phyloP scores from a whole-genome alignment of 2,797 vertebrate species.

The Cynopterus sphinx region DNA sequence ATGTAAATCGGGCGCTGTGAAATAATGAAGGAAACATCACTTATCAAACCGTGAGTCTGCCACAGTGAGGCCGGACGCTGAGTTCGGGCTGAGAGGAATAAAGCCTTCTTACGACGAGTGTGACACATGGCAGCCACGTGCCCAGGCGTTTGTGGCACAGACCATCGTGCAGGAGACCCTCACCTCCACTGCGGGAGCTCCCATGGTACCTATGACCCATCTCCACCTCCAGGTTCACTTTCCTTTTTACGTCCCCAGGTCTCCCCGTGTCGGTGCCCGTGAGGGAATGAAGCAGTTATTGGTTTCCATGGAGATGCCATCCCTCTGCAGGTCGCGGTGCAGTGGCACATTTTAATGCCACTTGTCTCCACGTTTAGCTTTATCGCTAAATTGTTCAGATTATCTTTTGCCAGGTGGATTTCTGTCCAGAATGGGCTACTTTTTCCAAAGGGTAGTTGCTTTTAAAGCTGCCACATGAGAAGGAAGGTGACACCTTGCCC shows the following conservation, averaged over 20 bases:
- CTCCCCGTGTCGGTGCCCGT: not conserved
- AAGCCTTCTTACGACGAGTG: not conserved
- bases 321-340: not conserved
- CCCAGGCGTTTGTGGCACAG: not conserved
- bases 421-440: not conserved
- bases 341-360: not conserved
- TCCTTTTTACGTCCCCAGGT: not conserved
- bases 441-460: conserved; percentile 27
- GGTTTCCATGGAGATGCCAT: not conserved
- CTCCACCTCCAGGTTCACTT: not conserved
- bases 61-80: not conserved
- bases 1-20: not conserved
- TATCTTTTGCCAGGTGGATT: not conserved
- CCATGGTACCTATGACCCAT: not conserved
- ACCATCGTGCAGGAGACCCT: not conserved
- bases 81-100: not conserved
- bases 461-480: not conserved
- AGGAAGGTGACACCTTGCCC: not conserved
- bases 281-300: not conserved
- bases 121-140: not conserved
- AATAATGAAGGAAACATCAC: conserved; percentile 25
- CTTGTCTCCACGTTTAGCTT: not conserved
- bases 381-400: not conserved
- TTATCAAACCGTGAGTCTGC: not conserved
- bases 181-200: not conserved